These are phyloP conservation scores for Lethenteron reissneri DNA, from an alignment of 2,113 vertebrate species.

Conservation along the genomic window DNA sequence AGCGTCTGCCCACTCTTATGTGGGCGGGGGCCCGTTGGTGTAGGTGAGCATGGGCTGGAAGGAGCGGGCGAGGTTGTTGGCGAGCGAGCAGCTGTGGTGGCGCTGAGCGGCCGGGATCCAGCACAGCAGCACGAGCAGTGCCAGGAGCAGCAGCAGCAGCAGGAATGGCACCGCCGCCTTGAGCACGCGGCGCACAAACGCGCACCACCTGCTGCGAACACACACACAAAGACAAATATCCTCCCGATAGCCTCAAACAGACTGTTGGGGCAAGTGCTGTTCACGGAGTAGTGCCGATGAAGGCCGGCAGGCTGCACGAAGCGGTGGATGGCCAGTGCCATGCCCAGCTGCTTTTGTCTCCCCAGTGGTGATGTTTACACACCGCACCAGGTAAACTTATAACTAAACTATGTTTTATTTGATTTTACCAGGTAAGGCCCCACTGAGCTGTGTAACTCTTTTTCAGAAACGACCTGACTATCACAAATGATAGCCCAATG, in stretches of 20 bases:
- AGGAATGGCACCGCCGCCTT: slow-evolving; percentile 12
- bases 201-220: neutral
- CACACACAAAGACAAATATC: neutral
- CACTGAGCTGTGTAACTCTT: no score
- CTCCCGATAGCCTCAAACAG: neutral
- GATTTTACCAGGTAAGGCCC: no score
- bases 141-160: slow-evolving; percentile 18
- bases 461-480: no score
- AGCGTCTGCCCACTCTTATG: slow-evolving; percentile 17
- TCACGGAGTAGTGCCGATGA: no score
- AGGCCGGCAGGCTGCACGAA: no score
- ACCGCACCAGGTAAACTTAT: no score
- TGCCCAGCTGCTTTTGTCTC: no score
- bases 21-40: slow-evolving; percentile 40
- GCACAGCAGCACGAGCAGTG: slow-evolving; percentile 18
- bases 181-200: neutral
- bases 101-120: slow-evolving; percentile 9
- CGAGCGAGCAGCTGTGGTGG: slow-evolving; percentile 17
- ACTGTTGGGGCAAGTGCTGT: no score
- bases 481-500: no score
- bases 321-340: no score
- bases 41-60: slow-evolving; percentile 34
- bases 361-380: no score
- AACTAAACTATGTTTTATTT: no score
- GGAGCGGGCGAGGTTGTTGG: slow-evolving; percentile 14